Evolutionary conservation across 1,140 invertebrate genomes (phyloP).

Genomic region (Solenopsis invicta): DNA sequence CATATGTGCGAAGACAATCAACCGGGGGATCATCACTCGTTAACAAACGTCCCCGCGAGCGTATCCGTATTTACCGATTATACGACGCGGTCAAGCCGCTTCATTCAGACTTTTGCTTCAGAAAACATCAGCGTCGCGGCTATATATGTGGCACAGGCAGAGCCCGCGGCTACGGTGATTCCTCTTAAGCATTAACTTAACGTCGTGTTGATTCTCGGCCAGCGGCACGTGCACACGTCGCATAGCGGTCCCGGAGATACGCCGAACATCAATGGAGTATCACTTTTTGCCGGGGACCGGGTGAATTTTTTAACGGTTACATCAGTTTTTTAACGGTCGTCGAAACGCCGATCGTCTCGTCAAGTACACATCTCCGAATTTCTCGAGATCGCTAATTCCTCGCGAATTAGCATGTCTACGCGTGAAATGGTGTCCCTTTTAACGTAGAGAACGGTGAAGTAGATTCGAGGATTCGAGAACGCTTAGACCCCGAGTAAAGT

Average conservation of each 20-base stretch:
- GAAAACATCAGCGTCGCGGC: conserved; percentile 46
- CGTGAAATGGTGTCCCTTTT: neutral
- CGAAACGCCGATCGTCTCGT: neutral
- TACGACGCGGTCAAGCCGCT: conserved; percentile 34
- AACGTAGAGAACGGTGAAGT: neutral
- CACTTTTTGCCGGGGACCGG: conserved; percentile 28
- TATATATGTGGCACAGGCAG: conserved; percentile 66
- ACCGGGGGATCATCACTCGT: conserved; percentile 15
- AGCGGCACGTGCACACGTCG: conserved; percentile 64
- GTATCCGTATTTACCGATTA: conserved; percentile 11
- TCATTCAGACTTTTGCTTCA: conserved; percentile 60
- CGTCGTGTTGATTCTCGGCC: conserved; percentile 68
- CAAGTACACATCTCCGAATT: neutral
- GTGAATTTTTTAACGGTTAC: conserved; percentile 62
- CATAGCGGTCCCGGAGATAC: conserved; percentile 64
- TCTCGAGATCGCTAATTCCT: neutral
- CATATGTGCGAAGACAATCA: neutral
- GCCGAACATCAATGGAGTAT: conserved; percentile 63
- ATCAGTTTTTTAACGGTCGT: conserved; percentile 55
- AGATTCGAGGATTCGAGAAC: conserved; percentile 1
- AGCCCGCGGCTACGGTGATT: conserved; percentile 68
- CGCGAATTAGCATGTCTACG: conserved; percentile 1
- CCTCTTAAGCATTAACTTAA: conserved; percentile 70
- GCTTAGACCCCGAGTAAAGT: neutral
- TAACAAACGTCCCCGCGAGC: conserved; percentile 37